These are phyloP conservation scores for Nemotelus nigrinus DNA, from an alignment of 2,888 invertebrate genomes.

Conservation along the genomic window DNA sequence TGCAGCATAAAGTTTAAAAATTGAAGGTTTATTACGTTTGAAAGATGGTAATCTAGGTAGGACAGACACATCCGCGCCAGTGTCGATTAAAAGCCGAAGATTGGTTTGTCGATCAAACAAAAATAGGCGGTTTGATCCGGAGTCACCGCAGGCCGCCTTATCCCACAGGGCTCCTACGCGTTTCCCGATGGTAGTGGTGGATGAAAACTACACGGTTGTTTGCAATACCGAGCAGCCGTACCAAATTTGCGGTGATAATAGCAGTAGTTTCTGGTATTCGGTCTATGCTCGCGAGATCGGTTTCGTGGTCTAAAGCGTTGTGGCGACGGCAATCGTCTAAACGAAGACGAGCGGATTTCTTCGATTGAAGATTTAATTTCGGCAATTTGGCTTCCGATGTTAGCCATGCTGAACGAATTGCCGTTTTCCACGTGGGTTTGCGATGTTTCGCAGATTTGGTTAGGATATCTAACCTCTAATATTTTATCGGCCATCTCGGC, in stretches of 20 bases:
- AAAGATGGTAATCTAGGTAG: neutral
- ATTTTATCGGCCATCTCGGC: slow-evolving; percentile 14
- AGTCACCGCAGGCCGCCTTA: neutral
- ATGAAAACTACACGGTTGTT: neutral
- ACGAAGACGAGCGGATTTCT: too few relatives aligned
- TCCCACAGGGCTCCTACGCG: neutral
- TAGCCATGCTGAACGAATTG: neutral
- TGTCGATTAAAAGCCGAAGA: neutral
- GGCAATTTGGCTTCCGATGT: neutral
- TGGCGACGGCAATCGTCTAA: neutral
- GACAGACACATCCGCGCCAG: slow-evolving; percentile 18
- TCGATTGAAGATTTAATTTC: neutral
- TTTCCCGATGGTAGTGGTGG: neutral
- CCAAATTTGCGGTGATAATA: slow-evolving; percentile 13
- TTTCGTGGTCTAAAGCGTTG: neutral
- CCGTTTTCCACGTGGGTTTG: neutral
- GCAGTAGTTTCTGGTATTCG: neutral
- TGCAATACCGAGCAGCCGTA: slow-evolving; percentile 9
- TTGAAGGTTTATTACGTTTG: neutral
- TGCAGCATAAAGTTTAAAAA: slow-evolving; percentile 27
- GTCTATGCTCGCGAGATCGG: neutral
- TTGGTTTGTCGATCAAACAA: neutral
- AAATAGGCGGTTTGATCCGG: neutral
- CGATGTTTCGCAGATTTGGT: neutral
- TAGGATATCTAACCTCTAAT: neutral